These are phyloP conservation scores for Vanessa atalanta DNA, from an alignment of 1,140 invertebrate genomes.

Conservation along the genomic window DNA sequence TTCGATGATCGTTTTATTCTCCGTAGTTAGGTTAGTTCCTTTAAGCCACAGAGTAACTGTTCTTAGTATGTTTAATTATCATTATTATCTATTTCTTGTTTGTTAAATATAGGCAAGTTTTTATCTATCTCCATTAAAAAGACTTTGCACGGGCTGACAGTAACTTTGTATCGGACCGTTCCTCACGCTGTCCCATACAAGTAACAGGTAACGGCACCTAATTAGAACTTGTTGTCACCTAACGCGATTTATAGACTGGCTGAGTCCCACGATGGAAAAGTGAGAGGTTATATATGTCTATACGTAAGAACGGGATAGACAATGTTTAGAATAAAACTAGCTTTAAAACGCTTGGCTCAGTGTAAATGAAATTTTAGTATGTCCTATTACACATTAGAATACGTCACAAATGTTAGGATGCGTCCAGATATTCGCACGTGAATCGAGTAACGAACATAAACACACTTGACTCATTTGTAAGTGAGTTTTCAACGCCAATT, in stretches of 20 bases:
- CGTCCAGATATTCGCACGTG: no score
- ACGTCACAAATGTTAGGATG: no score
- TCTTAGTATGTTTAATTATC: no score
- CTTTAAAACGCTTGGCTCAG: background rate
- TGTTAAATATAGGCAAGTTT: background rate
- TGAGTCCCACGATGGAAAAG: constrained; percentile 29
- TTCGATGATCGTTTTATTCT: no score
- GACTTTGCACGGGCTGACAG: constrained; percentile 8
- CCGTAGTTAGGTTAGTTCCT: no score
- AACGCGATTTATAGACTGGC: constrained; percentile 38
- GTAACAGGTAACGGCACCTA: constrained; percentile 39
- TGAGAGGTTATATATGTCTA: constrained; percentile 15
- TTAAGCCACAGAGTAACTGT: no score
- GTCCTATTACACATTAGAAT: no score
- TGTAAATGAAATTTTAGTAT: no score
- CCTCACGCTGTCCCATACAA: constrained; percentile 32
- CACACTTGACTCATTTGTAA: no score
- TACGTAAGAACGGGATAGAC: constrained; percentile 8
- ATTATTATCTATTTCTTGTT: background rate
- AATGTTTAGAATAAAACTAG: background rate
- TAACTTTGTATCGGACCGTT: constrained; percentile 30
- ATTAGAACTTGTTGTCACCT: constrained; percentile 47
- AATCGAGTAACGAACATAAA: no score
- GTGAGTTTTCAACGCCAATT: no score
- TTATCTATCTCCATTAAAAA: background rate